These are phyloP conservation scores for Cenopis cana DNA, from an alignment of 2,888 invertebrate genomes.

Conservation along the genomic window DNA sequence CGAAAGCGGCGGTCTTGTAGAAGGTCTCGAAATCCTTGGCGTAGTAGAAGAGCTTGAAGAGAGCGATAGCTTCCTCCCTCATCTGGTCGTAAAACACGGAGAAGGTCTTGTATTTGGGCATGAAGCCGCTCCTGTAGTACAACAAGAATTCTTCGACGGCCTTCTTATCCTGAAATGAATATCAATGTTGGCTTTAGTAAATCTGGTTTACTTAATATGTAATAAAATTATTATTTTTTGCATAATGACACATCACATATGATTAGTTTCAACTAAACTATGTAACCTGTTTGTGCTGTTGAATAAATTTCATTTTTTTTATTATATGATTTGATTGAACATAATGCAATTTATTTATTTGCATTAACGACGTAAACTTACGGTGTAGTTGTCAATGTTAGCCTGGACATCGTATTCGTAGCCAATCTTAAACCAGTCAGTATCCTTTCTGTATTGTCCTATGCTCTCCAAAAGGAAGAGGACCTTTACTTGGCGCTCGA, in stretches of 20 bases:
- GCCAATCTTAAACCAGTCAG: slow-evolving; percentile 71
- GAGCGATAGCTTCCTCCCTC: slow-evolving; percentile 77
- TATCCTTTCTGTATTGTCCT: slow-evolving; percentile 64
- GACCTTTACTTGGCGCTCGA: slow-evolving; percentile 43
- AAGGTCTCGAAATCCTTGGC: slow-evolving; percentile 87
- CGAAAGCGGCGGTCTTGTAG: slow-evolving; percentile 84
- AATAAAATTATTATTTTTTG: too few species aligned
- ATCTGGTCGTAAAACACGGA: slow-evolving; percentile 78
- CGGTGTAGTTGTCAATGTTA: slow-evolving; percentile 71
- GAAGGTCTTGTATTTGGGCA: slow-evolving; percentile 80
- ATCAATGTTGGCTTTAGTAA: too few species aligned
- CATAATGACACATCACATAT: too few species aligned
- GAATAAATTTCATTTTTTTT: too few species aligned
- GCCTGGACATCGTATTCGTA: slow-evolving; percentile 67
- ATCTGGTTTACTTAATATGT: too few species aligned
- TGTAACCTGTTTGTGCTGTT: too few species aligned
- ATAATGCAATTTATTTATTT: neutral
- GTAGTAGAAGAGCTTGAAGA: slow-evolving; percentile 85
- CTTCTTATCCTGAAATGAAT: slow-evolving; percentile 66
- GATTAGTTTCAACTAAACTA: too few species aligned
- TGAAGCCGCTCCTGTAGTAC: slow-evolving; percentile 72
- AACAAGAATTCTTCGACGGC: slow-evolving; percentile 74
- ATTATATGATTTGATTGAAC: neutral
- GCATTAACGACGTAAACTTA: slow-evolving; percentile 54
- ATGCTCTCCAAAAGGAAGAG: slow-evolving; percentile 48